Conservation (phyloP, 1,140 invertebrate genomes). For the Laupala kohalensis region DNA sequence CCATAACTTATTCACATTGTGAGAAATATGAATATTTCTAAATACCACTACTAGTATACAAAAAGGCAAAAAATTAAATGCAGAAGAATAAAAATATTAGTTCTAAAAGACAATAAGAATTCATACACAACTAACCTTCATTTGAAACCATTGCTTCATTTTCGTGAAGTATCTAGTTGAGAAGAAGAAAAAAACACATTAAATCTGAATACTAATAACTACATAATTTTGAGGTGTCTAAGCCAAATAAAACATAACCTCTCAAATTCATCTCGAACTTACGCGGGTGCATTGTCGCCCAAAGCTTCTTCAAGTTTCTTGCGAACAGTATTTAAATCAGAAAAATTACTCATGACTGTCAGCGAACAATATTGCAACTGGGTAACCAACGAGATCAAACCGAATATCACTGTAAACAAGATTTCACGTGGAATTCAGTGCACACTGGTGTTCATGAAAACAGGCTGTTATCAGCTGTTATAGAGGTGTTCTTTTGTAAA, state of each 20-base stretch:
- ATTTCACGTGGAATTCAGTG: too few species aligned
- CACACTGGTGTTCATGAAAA: too few species aligned
- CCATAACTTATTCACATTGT: neutral
- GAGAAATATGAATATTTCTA: constrained; percentile 2
- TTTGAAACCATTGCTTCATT: constrained; percentile 59
- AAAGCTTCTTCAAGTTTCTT: neutral
- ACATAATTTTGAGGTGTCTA: too few species aligned
- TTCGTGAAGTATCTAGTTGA: constrained; percentile 43
- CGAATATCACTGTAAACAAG: too few species aligned
- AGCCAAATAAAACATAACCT: too few species aligned
- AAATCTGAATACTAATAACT: too few species aligned
- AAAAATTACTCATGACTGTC: neutral
- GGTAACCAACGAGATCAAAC: too few species aligned
- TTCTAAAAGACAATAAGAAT: neutral
- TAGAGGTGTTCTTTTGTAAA: too few species aligned
- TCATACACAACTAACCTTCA: constrained; percentile 34
- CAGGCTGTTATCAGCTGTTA: too few species aligned
- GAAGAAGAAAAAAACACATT: constrained; percentile 13
- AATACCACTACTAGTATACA: neutral
- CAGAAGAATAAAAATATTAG: neutral
- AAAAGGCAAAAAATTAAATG: neutral
- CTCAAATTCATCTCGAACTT: too few species aligned
- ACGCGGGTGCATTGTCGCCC: neutral
- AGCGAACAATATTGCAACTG: too few species aligned
- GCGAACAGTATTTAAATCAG: neutral